Percentiles rank a stretch among this genome's conserved stretches.
These are phyloP conservation scores for Nematolebias whitei DNA, from an alignment of 2,113 vertebrate species.

Conservation along the genomic window DNA sequence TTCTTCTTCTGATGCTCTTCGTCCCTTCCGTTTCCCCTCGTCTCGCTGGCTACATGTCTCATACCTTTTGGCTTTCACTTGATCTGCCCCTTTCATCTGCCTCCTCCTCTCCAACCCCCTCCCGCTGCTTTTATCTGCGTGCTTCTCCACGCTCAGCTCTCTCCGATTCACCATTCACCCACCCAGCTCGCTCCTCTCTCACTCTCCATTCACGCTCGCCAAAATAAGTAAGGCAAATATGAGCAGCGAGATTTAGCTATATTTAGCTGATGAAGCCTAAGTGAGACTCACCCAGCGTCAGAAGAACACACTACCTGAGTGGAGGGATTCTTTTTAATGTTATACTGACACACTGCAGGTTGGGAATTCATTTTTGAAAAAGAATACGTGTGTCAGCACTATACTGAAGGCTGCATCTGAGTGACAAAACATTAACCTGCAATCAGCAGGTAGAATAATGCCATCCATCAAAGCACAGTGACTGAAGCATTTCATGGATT, in stretches of 20 bases:
- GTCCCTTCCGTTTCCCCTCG: background rate
- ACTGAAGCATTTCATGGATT: background rate
- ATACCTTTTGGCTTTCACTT: conserved; percentile 38
- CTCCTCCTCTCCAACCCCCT: conserved; percentile 1
- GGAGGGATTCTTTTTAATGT: no score
- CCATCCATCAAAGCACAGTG: background rate
- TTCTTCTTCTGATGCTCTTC: conserved; percentile 15
- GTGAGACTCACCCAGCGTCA: background rate
- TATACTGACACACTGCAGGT: background rate
- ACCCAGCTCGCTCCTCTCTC: conserved; percentile 16
- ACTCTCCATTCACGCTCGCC: conserved; percentile 12
- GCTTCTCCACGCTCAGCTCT: conserved; percentile 12
- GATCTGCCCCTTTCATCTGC: conserved; percentile 31
- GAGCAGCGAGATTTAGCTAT: conserved; percentile 21
- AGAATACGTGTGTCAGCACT: background rate
- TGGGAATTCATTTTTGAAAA: background rate
- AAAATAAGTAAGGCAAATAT: conserved; percentile 20
- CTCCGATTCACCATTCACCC: conserved; percentile 31
- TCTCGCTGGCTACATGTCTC: conserved; percentile 15
- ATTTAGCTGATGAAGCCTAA: conserved; percentile 19
- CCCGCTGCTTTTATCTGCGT: conserved; percentile 30
- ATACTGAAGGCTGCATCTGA: background rate
- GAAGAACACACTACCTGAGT: conserved; percentile 10
- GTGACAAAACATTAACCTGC: background rate
- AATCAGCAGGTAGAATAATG: background rate